Percentiles rank a stretch among this genome's conserved stretches.
Conservation (phyloP, 2,888 invertebrate species). For the Drosophila suboccidentalis region DNA sequence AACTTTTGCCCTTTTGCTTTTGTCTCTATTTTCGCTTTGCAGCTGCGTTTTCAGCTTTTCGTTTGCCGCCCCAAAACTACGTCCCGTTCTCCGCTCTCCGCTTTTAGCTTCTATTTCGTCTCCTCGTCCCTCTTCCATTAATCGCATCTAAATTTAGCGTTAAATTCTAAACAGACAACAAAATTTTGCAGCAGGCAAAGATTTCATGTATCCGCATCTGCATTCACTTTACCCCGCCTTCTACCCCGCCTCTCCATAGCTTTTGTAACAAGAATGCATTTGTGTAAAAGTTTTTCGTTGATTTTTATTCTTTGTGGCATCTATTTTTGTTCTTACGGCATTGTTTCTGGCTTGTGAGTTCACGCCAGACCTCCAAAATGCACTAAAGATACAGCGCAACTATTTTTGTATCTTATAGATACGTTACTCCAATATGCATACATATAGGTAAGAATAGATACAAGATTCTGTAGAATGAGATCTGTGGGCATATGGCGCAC, state of each 20-base stretch:
- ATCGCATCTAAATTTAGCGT: slow-evolving; percentile 72
- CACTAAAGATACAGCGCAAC: slow-evolving; percentile 44
- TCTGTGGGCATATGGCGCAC: slow-evolving; percentile 25
- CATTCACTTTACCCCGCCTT: slow-evolving; percentile 6
- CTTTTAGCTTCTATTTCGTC: neutral
- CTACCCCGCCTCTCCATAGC: neutral
- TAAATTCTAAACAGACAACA: slow-evolving; percentile 73
- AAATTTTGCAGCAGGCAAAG: slow-evolving; percentile 64
- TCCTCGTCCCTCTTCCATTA: neutral
- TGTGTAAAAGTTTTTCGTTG: slow-evolving; percentile 58
- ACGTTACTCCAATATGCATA: slow-evolving; percentile 30
- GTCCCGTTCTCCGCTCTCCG: neutral
- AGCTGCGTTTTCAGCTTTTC: slow-evolving; percentile 48
- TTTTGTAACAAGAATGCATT: slow-evolving; percentile 22
- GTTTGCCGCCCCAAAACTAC: slow-evolving; percentile 22
- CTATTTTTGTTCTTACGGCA: slow-evolving; percentile 56
- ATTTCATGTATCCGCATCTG: slow-evolving; percentile 31
- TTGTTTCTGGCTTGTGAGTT: slow-evolving; percentile 56
- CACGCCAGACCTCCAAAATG: slow-evolving; percentile 72
- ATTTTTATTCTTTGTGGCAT: slow-evolving; percentile 46
- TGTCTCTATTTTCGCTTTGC: slow-evolving; percentile 43
- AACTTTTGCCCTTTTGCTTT: slow-evolving; percentile 36
- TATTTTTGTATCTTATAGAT: slow-evolving; percentile 68
- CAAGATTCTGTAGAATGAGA: neutral
- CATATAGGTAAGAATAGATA: slow-evolving; percentile 18